Evolutionary conservation across 2,113 vertebrate genomes (phyloP), one percentile per base, ranked within the genome.

Genomic region (Gopherus evgoodei): DNA sequence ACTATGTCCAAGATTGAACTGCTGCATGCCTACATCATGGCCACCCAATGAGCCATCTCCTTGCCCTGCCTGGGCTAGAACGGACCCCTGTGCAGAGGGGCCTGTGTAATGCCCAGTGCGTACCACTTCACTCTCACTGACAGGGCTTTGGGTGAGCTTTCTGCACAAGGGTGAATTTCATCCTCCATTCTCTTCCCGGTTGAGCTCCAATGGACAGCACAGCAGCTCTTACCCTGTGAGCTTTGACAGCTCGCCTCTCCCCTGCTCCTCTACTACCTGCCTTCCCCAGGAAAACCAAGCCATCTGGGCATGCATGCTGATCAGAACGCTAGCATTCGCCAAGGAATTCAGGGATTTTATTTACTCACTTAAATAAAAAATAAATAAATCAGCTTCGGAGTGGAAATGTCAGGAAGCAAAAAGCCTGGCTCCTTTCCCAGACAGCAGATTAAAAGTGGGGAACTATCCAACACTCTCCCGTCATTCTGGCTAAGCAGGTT

Each of bases 381-480:
- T 86, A 49, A 88, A 79, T 25, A 38, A 42, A 47, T 38, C 31
- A 87, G 54, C 5, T 22, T 88, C 78, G 87, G 86, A n/a, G n/a
- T 75, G 52, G 38, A 94, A 94, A 81, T 88, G 83, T 85, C 90
- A 93, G 42, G 49, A 91, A 97, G 97, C 92, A 83, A 95, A 53
- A 91, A 95, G 24, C 42, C 24, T 78, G 42, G 24, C 69, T 62
- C 59, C 54, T 90, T 96, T 93, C 96, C 89, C 96, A 95, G 8
- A 6, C 88, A 84, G 79, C 50, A 88, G 81, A 95, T 96, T 96
- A 95, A 96, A 95, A 95, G 49, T 53, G 78, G 93, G 97, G 59
- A 62, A 24, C 9, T 53, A 8, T 44, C 49, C 25, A 53, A 56
- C 89, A 87, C 93, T 53, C 42, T 27, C 65, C 90, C 10, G 3